Evolutionary conservation across 2,797 vertebrate genomes (phyloP), one percentile per base, ranked within the genome.

Genomic region (Epinephelus malabaricus): DNA sequence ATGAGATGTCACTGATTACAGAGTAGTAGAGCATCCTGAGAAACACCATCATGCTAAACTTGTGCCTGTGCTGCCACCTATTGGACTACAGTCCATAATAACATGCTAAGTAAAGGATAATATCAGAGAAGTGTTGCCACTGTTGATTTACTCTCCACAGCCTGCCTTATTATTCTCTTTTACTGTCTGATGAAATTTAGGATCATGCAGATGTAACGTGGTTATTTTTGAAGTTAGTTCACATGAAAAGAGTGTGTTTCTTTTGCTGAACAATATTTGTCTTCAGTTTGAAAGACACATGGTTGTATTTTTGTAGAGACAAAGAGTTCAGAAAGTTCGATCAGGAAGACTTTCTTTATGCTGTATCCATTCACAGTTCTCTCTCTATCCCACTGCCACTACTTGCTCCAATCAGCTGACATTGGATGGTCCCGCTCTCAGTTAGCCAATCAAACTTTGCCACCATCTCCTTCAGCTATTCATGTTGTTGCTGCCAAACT

Each of bases 31-130:
- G 43, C 6, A 8, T 21, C 2, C 17, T 50, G 12, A 54, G 6
- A 27, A 59, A 56, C 4, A 2, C 7, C 11, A 17, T 0, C 11
- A 30, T 45, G 13, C 5, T 63, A 68, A 76, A 65, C 55, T 2
- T 73, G 50, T n/a, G 61, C 10, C 47, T 88, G 69, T 90, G 81
- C 90, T 89, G 86, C 86, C 86, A 69, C 68, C 88, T 85, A 9
- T 15, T 86, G 90, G 81, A 73, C 56, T 0, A 6, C 45, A 54
- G 17, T 0, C 0, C 1, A 67, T 49, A 10, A 19, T 2, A 12
- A 8, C 23, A 47, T 3, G 40, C 12, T 34, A 18, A 47, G 50
- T n/a, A 62, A 56, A 78, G 65, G 56, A 21, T 43, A 4, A 60
- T 54, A 21, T 30, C 62, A 27, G 34, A 14, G 5, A 23, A 9